A percentile compares a stretch with the other conserved stretches of the same genome.
Conservation (phyloP, 2,113 vertebrate species). For the Ia io region DNA sequence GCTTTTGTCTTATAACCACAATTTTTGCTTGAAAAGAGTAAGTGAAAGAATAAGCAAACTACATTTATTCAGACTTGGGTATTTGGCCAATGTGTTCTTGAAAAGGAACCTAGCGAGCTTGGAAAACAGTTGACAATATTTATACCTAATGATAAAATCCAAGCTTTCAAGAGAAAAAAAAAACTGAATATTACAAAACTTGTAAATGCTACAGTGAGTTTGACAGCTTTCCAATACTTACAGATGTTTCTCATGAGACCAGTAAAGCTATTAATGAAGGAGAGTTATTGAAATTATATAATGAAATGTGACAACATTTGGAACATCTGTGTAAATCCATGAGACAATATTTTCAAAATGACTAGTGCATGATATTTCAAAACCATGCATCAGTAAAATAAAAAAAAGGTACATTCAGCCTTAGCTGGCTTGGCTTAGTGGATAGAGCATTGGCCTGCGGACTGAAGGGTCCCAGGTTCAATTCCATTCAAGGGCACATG, state of each 20-base stretch:
- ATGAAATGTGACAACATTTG: background rate
- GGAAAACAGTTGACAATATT: constrained; percentile 13
- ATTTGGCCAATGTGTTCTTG: background rate
- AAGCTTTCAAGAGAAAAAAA: background rate
- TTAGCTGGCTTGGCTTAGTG: too few species aligned
- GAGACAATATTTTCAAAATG: constrained; percentile 9
- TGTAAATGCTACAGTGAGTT: background rate
- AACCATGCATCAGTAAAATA: background rate
- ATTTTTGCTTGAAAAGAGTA: background rate
- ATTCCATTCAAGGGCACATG: too few species aligned
- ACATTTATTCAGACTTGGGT: background rate
- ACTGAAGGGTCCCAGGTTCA: too few species aligned
- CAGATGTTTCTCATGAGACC: constrained; percentile 17
- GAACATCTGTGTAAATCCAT: background rate
- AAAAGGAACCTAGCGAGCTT: constrained; percentile 30
- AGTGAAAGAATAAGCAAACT: background rate
- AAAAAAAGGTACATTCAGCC: too few species aligned
- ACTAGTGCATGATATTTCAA: background rate
- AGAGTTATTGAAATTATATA: constrained; percentile 17
- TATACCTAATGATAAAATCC: background rate
- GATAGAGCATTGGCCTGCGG: too few species aligned
- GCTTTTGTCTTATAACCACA: background rate
- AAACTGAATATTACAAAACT: background rate
- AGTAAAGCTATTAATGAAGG: background rate
- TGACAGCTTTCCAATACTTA: background rate